Evolutionary conservation across 2,888 invertebrate species (phyloP).

Genomic region (Apamea anceps): DNA sequence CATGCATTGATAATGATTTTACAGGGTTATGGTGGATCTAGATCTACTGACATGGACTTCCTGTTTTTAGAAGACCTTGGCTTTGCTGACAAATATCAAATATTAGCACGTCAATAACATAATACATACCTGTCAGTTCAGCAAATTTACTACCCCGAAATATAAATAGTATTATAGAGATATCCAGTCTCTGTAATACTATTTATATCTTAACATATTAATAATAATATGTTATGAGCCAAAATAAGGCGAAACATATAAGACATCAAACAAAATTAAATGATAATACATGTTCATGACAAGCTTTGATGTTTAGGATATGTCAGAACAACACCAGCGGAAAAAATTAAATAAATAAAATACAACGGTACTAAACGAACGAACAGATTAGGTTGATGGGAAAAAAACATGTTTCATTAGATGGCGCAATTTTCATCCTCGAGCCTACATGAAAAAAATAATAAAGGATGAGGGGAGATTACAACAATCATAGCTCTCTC

Average conservation of each 20-base stretch:
- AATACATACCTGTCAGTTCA: not conserved
- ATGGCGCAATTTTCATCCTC: slow-evolving; percentile 47
- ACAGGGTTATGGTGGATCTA: not conserved
- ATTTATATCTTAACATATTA: not conserved
- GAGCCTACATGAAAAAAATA: slow-evolving; percentile 52
- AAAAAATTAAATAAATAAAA: slow-evolving; percentile 50
- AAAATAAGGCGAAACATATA: slow-evolving; percentile 6
- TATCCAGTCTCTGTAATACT: too few relatives aligned
- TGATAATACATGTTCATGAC: slow-evolving; percentile 42
- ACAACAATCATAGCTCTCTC: slow-evolving; percentile 51
- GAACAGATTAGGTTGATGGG: slow-evolving; percentile 50
- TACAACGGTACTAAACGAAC: slow-evolving; percentile 50
- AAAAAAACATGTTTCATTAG: slow-evolving; percentile 47
- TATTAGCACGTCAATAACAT: not conserved
- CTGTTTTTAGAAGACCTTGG: not conserved
- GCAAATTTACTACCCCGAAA: not conserved
- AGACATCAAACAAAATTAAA: slow-evolving; percentile 40
- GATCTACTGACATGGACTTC: not conserved
- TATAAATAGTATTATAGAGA: not conserved
- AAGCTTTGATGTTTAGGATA: slow-evolving; percentile 54
- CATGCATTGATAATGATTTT: not conserved
- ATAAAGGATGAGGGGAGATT: slow-evolving; percentile 44
- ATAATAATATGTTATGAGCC: not conserved
- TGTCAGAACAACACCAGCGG: slow-evolving; percentile 24
- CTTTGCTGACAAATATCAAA: too few relatives aligned